Percentiles rank a stretch among this genome's conserved stretches.
phyloP scores from a whole-genome alignment of 2,888 invertebrate species.

The Drosophila colorata region DNA sequence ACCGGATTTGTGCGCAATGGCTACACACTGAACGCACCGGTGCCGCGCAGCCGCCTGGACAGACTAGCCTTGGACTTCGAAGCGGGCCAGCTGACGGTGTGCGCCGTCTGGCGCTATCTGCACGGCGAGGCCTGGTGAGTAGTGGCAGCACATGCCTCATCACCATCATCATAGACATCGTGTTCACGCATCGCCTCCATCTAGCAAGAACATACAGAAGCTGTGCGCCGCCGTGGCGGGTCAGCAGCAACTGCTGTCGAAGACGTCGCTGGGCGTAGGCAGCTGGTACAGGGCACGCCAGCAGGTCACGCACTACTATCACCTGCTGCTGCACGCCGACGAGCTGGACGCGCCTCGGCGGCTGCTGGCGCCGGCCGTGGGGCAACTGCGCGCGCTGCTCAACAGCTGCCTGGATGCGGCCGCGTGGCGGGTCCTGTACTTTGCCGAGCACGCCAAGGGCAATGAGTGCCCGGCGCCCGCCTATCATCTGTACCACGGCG shows the following conservation, averaged over 20 bases:
- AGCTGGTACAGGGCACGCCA: conserved; percentile 68
- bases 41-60: conserved; percentile 38
- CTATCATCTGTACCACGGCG: conserved; percentile 84
- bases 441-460: conserved; percentile 80
- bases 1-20: conserved; percentile 79
- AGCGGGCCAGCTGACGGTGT: conserved; percentile 57
- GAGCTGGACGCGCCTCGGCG: conserved; percentile 41
- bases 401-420: conserved; percentile 71
- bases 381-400: conserved; percentile 68
- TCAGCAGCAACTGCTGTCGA: conserved; percentile 45
- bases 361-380: conserved; percentile 44
- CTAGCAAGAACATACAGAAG: conserved; percentile 82
- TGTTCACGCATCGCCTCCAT: neutral
- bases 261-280: conserved; percentile 27
- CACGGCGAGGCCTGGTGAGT: conserved; percentile 81
- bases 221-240: conserved; percentile 68
- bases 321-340: conserved; percentile 66
- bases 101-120: conserved; percentile 59
- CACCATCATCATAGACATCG: too few species aligned
- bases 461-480: conserved; percentile 82
- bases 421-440: conserved; percentile 75
- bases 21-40: conserved; percentile 51
- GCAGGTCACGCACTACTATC: conserved; percentile 79
- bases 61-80: conserved; percentile 72
- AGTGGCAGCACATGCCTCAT: too few species aligned